Evolutionary conservation across 2,888 invertebrate species (phyloP), one percentile per base, ranked within the genome.

Genomic region (Pteria penguin): DNA sequence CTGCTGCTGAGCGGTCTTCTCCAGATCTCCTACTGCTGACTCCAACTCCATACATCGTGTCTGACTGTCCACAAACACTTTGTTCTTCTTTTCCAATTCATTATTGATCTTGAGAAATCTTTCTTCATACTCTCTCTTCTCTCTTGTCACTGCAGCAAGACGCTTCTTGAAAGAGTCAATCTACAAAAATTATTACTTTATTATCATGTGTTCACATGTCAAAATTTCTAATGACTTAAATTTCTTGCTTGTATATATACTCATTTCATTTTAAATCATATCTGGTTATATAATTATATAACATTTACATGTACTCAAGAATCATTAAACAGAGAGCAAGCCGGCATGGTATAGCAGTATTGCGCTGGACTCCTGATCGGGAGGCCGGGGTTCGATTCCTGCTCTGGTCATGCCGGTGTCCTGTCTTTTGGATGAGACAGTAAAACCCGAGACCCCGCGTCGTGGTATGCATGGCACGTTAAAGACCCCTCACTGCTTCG

Each of bases 1-100:
- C 77, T 91, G 91, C 55, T 90, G 86, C 63, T 90, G 87, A 0
- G 90, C 91, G 18, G 89, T 86, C 29, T 79, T 77, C 82, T 91
- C 90, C 80, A 91, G 78, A 54, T 89, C 89, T 0, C 80, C 70
- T 58, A 90, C 76, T 3, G 89, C 85, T 3, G 80, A 55, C 76
- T 90, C 87, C 63, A 90, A 79, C 71, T 87, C 86, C 31, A 75
- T 65, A 27, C 82, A 79, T 76, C 82, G 83, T 5, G 76, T 75
- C 66, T 87, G 86, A 14, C 84, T 72, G n/a, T 90, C 89, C 26
- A 82, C 65, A 45, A 88, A 75, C 62, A 84, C 80, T 71, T 87
- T 88, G 52, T 78, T 84, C 90, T 89, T 89, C 77, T 85, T 88
- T 26, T 90, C 88, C 11, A 89, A 54, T 60, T 89, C 90, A 27